Conservation (phyloP, 2,113 vertebrate species). For the Phyllopteryx taeniolatus region DNA sequence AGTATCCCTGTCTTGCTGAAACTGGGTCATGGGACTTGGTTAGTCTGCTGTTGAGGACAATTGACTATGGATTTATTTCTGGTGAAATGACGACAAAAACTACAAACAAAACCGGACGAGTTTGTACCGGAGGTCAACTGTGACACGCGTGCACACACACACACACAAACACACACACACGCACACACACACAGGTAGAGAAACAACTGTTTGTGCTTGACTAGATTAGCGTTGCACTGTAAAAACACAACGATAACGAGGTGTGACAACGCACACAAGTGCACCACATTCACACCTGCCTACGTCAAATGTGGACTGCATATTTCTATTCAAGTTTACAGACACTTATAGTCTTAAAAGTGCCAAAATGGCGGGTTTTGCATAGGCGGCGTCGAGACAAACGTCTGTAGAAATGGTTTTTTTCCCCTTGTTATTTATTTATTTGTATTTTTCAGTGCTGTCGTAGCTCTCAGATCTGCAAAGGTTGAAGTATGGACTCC, state of each 20-base stretch:
- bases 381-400: constrained; percentile 52
- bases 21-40: constrained; percentile 12
- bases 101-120: constrained; percentile 41
- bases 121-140: constrained; percentile 77
- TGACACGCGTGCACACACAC: constrained; percentile 64
- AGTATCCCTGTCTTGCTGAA: constrained; percentile 7
- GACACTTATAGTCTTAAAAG: constrained; percentile 71
- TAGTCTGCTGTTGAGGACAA: constrained; percentile 41
- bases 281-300: constrained; percentile 43
- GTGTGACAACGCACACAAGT: constrained; percentile 43
- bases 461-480: background rate
- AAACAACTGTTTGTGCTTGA: constrained; percentile 61
- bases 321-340: constrained; percentile 73
- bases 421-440: background rate
- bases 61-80: constrained; percentile 12
- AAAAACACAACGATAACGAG: constrained; percentile 58
- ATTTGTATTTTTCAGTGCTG: background rate
- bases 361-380: constrained; percentile 56
- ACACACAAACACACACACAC: constrained; percentile 47
- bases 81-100: constrained; percentile 14
- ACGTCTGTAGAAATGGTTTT: constrained; percentile 55
- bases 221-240: constrained; percentile 64
- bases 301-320: constrained; percentile 57
- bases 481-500: background rate
- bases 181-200: constrained; percentile 55